Base-by-base conservation (phyloP, 2,113 vertebrate genomes). In the Epinephelus moara region DNA sequence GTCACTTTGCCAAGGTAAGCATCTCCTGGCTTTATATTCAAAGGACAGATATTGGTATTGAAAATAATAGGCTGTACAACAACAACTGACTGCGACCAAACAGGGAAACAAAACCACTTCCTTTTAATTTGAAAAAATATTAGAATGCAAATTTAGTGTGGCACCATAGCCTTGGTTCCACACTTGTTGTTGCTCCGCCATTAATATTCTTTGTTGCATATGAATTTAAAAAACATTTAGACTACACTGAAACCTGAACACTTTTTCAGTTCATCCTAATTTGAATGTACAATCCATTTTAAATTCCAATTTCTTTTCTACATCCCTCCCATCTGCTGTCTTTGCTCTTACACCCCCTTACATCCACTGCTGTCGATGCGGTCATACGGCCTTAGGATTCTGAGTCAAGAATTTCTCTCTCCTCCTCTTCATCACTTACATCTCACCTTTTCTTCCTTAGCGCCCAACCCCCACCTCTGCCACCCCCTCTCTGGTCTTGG, bases 381-480 rank as follows among this genome's bases (percentile, higher is more conserved):
- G 27, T 80, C 63, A 6, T 19, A 11, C 3, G 0, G 69, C 60
- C 68, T 79, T 76, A 27, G 19, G 53, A 80, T 71, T 83, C 55
- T 13, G 49, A 79, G 75, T 90, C 78, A 75, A 77, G 71, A 66
- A 77, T 75, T 79, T 86, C 59, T 80, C 59, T 66, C 55, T 70
- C 45, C 57, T 88, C 70, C 61, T 88, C 70, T 84, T 89, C 80
- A 71, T 92, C 82, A 70, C 82, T 88, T 86, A 89, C 88, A 87
- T 88, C 71, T 90, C 81, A 87, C 68, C 81, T 88, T 82, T 88
- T 82, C 59, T 84, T 82, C 55, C 62, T 70, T 13, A 0, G 27
- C 66, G 9, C 50, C 80, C 80, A 27, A 30, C 78, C 80, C 75
- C 83, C 78, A 71, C 52, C 70, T 21, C 53, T 52, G 23, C 60